A percentile compares a stretch with the other conserved stretches of the same genome.
Evolutionary conservation across 2,888 invertebrate genomes (phyloP).

Genomic region (Hemistola chrysoprasaria): DNA sequence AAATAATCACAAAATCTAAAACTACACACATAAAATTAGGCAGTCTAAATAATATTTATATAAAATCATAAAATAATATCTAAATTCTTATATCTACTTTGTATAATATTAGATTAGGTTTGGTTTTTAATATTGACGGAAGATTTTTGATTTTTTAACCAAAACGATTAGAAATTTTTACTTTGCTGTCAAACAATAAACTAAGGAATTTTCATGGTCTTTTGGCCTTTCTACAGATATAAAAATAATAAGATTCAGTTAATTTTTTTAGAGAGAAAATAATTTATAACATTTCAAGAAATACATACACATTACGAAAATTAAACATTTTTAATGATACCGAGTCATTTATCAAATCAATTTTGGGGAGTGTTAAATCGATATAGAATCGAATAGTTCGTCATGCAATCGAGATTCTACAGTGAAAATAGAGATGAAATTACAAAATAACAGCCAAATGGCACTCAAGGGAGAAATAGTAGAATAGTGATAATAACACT

Average conservation of each 20-base stretch:
- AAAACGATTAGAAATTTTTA: too few relatives aligned
- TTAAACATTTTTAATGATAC: too few relatives aligned
- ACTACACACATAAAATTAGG: constrained; percentile 42
- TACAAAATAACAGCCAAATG: constrained; percentile 16
- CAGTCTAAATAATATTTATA: constrained; percentile 29
- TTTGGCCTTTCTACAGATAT: too few relatives aligned
- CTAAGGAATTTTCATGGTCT: too few relatives aligned
- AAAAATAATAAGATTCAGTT: too few relatives aligned
- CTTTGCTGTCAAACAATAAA: too few relatives aligned
- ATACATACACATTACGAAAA: too few relatives aligned
- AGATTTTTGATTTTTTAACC: background rate
- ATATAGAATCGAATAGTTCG: background rate
- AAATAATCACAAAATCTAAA: constrained; percentile 35
- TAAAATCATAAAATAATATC: constrained; percentile 36
- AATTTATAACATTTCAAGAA: too few relatives aligned
- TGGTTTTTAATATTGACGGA: constrained; percentile 21
- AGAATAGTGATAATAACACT: constrained; percentile 6
- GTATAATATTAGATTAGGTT: too few relatives aligned
- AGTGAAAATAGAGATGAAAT: background rate
- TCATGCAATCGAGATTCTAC: background rate
- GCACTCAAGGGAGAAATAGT: constrained; percentile 25
- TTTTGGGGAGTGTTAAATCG: too few relatives aligned
- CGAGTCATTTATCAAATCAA: too few relatives aligned
- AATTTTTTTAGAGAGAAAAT: too few relatives aligned
- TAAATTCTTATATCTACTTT: constrained; percentile 42